Evolutionary conservation across 2,888 invertebrate species (phyloP), one percentile per base, ranked within the genome.

Genomic region (Melikaiella ostensackeni): DNA sequence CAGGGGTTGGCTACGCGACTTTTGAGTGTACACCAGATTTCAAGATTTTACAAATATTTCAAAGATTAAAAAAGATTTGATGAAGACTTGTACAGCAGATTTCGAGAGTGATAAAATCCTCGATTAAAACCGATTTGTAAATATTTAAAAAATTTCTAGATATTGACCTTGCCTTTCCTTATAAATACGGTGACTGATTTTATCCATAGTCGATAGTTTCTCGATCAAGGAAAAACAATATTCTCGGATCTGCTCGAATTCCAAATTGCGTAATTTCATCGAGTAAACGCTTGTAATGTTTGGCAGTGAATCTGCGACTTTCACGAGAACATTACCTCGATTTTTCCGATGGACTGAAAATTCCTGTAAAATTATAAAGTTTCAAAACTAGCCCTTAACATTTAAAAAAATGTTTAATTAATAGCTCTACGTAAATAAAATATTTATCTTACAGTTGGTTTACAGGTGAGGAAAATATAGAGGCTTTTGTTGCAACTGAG

Each of bases 401-500:
- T 30, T 50, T 1, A 6, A n/a, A 0, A 38, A 42, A 30, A 19
- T 33, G 57, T 21, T 16, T 35, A 75, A 79, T 42, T 7, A 76
- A 76, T 33, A 33, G 33, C 21, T 59, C 21, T 63, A 24, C 2
- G n/a, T 33, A 42, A 57, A 19, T 21, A 3, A 42, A 30, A 66
- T 66, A 27, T 79, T 16, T 57, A 62, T 92, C 92, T 91, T 91
- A 94, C 95, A 64, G 93, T 92, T 80, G 94, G 94, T 89, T 94
- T 94, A 1, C 94, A 93, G 38, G 95, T 95, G 62, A 96, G 92
- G 89, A 96, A 96, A 70, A 94, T 90, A 83, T 94, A 93, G 76
- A 95, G 92, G 89, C 93, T 93, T 85, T 93, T 93, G 87, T 95
- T 94, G 86, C 94, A 95, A 79, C 95, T 95, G 62, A 95, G 91